Base-by-base conservation (phyloP, 2,888 invertebrate genomes). In the Platynereis dumerilii region DNA sequence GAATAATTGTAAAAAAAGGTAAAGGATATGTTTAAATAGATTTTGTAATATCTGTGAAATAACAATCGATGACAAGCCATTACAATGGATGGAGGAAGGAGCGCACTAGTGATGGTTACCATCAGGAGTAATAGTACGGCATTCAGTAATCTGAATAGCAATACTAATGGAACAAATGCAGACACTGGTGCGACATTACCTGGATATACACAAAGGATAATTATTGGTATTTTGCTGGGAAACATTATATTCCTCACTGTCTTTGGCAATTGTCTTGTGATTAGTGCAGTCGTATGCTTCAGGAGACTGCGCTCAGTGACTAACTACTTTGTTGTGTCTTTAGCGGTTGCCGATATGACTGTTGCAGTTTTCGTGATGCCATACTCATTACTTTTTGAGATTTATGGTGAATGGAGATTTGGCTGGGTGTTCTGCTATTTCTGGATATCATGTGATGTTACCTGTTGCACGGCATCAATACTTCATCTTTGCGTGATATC, bases 381-480 rank as follows among this genome's bases (percentile, higher is more conserved):
- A 0, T 80, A 78, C 69, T 73, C 75, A 12, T 70, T 80, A 5
- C 66, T 80, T 12, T 78, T 78, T 60, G 78, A 80, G 59, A 60
- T 78, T 12, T 57, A 67, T 29, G 71, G 75, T 7, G 67, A 66
- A 27, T 82, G 81, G 81, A 60, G 70, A 24, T 80, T 82, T 68
- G 80, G 80, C 26, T 72, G 76, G 60, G 67, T 78, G 7, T 74
- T 78, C 39, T 81, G 81, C 64, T 78, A 81, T 69, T 74, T 81
- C 53, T 81, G 78, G 79, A 78, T 80, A 55, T 80, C 80, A 17
- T 82, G 80, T 65, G 81, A 81, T 70, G 80, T 81, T 54, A 81
- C 79, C 74, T 82, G 81, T 65, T 81, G 81, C 61, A 81, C 80
- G 1, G 81, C 81, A 2, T 81, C 80, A 26, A 80, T 81, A 27